phyloP scores from a whole-genome alignment of 1,140 invertebrate genomes.

The Capitella teleta region DNA sequence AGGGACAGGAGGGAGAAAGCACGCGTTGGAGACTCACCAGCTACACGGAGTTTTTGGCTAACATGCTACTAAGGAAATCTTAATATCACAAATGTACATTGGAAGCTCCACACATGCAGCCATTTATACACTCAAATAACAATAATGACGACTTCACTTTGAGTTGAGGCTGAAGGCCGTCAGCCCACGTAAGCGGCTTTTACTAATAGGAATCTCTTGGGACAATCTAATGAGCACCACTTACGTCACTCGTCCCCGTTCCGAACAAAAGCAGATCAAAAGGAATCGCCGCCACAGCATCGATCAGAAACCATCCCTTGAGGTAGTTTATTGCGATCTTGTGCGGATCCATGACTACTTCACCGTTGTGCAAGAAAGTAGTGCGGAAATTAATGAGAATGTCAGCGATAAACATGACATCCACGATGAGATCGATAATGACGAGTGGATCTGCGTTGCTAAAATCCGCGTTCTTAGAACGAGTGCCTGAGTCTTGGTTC shows the following conservation, averaged over 20 bases:
- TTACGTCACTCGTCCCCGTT: slow-evolving; percentile 40
- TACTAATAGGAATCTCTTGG: too few relatives aligned
- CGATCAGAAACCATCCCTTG: slow-evolving; percentile 42
- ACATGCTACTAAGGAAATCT: too few relatives aligned
- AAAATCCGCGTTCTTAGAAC: slow-evolving; percentile 22
- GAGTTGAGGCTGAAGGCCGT: too few relatives aligned
- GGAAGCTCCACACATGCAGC: too few relatives aligned
- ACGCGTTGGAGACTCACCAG: too few relatives aligned
- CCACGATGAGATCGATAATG: slow-evolving; percentile 40
- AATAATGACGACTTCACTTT: too few relatives aligned
- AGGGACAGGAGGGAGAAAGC: too few relatives aligned
- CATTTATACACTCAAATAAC: too few relatives aligned
- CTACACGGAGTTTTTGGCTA: too few relatives aligned
- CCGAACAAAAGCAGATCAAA: slow-evolving; percentile 42
- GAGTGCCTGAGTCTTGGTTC: slow-evolving; percentile 23
- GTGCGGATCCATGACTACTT: slow-evolving; percentile 37
- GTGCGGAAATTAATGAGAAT: slow-evolving; percentile 44
- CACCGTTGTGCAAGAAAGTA: slow-evolving; percentile 40
- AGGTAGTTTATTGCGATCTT: slow-evolving; percentile 41
- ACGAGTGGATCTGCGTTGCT: slow-evolving; percentile 34
- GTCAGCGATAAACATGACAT: slow-evolving; percentile 42
- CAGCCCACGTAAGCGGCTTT: too few relatives aligned
- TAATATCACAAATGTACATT: too few relatives aligned
- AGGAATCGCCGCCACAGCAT: slow-evolving; percentile 40
- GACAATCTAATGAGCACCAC: too few relatives aligned